Conservation (phyloP, 2,888 invertebrate genomes). For the Orthonevra nobilis region DNA sequence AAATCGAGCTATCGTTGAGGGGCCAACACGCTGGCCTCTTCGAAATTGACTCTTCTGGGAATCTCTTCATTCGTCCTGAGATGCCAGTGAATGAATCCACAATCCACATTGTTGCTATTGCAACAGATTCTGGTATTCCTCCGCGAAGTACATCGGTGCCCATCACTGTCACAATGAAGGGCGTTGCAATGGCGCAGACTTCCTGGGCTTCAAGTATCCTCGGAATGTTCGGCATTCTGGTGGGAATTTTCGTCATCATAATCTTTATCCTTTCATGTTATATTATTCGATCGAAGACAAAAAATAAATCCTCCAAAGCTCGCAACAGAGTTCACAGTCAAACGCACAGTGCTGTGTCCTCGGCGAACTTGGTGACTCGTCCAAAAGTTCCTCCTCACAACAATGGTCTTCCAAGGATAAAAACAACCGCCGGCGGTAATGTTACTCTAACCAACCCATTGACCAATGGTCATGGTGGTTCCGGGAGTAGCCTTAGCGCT, state of each 20-base stretch:
- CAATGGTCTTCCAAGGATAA: slow-evolving; percentile 54
- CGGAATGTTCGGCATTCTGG: slow-evolving; percentile 85
- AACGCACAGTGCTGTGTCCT: slow-evolving; percentile 78
- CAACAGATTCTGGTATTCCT: slow-evolving; percentile 92
- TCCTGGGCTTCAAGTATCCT: slow-evolving; percentile 81
- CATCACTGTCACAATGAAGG: slow-evolving; percentile 84
- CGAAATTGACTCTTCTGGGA: slow-evolving; percentile 79
- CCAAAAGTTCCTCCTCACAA: slow-evolving; percentile 73
- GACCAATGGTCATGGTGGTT: slow-evolving; percentile 79
- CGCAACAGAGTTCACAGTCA: slow-evolving; percentile 79
- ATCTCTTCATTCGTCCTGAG: slow-evolving; percentile 83
- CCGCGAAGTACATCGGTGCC: slow-evolving; percentile 87
- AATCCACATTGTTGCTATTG: slow-evolving; percentile 89
- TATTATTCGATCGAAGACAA: slow-evolving; percentile 85
- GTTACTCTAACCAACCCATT: slow-evolving; percentile 78
- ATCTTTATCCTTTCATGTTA: slow-evolving; percentile 88
- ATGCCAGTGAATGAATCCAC: slow-evolving; percentile 81
- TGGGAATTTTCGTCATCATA: slow-evolving; percentile 87
- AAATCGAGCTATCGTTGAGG: slow-evolving; percentile 85
- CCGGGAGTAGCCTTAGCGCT: slow-evolving; percentile 82
- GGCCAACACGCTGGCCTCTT: slow-evolving; percentile 84
- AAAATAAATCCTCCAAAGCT: slow-evolving; percentile 75
- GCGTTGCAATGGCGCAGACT: slow-evolving; percentile 79
- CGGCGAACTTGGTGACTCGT: slow-evolving; percentile 78
- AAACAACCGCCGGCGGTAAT: slow-evolving; percentile 73